Evolutionary conservation across 2,113 vertebrate genomes (phyloP).

Genomic region (Eclectus roratus): DNA sequence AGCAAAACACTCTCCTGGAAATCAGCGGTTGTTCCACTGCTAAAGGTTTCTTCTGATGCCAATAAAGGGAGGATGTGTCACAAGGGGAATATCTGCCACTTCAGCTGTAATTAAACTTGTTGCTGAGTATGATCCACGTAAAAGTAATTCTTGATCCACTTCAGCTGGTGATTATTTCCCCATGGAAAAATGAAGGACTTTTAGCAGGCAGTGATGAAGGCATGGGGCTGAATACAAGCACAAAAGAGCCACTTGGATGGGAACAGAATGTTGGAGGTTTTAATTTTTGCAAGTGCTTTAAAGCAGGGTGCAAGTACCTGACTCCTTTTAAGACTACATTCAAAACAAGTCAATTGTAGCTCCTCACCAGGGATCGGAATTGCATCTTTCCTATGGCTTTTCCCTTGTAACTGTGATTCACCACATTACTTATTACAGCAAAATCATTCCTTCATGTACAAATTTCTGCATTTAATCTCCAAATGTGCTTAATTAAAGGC

Average conservation of each 20-base stretch:
- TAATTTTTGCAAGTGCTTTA: neutral
- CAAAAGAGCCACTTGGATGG: neutral
- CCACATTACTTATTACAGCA: neutral
- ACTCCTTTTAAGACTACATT: neutral
- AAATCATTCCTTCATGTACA: neutral
- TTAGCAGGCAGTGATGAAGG: neutral
- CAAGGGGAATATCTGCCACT: slow-evolving; percentile 36
- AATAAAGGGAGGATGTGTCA: neutral
- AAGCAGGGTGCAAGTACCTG: neutral
- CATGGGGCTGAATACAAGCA: neutral
- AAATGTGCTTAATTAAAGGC: neutral
- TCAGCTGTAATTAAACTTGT: slow-evolving; percentile 60
- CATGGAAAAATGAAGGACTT: slow-evolving; percentile 42
- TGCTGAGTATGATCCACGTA: neutral
- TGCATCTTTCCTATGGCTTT: neutral
- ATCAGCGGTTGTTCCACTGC: neutral
- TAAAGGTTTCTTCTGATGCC: neutral
- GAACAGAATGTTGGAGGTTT: neutral
- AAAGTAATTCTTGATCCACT: slow-evolving; percentile 49
- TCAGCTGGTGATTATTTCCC: slow-evolving; percentile 54
- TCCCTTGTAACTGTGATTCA: neutral
- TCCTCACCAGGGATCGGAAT: neutral
- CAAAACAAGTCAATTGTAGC: neutral
- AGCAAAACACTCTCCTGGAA: neutral
- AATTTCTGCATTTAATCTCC: neutral